A percentile compares a stretch with the other conserved stretches of the same genome.
phyloP scores from a whole-genome alignment of 1,140 invertebrate genomes.

The Idris sp. region DNA sequence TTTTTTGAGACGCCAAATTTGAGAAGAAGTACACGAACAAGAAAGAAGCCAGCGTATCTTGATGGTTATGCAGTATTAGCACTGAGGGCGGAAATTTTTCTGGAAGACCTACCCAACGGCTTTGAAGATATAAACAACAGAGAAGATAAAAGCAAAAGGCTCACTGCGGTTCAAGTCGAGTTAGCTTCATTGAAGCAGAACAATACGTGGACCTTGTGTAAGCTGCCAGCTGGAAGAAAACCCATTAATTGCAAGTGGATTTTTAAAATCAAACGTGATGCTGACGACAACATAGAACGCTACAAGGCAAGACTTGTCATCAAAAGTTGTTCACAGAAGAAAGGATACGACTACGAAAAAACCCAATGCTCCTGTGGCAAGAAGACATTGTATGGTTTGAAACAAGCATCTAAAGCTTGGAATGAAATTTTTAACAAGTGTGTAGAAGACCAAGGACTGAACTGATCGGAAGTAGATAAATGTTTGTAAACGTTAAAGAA shows the following conservation, averaged over 20 bases:
- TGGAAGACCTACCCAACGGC: constrained; percentile 12
- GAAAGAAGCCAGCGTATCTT: not conserved
- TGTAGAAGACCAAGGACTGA: constrained; percentile 5
- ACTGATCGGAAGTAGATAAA: constrained; percentile 27
- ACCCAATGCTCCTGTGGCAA: constrained; percentile 43
- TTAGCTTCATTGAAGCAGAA: constrained; percentile 15
- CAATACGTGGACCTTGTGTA: constrained; percentile 16
- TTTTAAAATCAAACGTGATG: constrained; percentile 59
- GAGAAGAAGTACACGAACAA: constrained; percentile 8
- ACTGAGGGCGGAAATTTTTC: constrained; percentile 14
- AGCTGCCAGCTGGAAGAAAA: not conserved
- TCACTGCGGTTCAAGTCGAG: constrained; percentile 26
- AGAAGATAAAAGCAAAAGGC: constrained; percentile 12
- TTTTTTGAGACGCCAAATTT: too few relatives aligned
- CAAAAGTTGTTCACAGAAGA: constrained; percentile 48
- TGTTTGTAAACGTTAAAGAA: constrained; percentile 6
- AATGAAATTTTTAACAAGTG: constrained; percentile 62
- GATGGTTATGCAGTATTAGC: constrained; percentile 19
- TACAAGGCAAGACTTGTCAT: constrained; percentile 65
- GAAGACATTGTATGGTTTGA: constrained; percentile 69
- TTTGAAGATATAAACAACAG: constrained; percentile 8
- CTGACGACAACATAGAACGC: constrained; percentile 30
- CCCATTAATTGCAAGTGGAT: constrained; percentile 67
- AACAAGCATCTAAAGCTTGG: constrained; percentile 74
- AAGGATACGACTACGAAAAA: constrained; percentile 39